A percentile compares a stretch with the other conserved stretches of the same genome.
These are phyloP conservation scores for Micrasema minimum DNA, from an alignment of 1,140 invertebrate species.

Conservation along the genomic window DNA sequence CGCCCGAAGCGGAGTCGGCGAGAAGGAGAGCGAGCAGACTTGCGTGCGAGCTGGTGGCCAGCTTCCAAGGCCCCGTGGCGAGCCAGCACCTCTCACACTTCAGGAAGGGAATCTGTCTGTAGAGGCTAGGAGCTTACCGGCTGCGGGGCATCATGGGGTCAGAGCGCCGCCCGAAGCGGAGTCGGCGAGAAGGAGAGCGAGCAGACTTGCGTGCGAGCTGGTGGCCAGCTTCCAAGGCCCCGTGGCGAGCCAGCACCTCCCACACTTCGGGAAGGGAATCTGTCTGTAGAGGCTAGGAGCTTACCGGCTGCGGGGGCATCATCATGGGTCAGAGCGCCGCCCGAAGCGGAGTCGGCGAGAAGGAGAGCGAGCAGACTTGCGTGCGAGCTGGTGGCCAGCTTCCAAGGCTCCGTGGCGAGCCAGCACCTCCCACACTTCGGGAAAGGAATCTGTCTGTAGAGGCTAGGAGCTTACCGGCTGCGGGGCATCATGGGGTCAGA, in stretches of 20 bases:
- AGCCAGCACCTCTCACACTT: conserved; percentile 69
- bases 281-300: too few relatives aligned
- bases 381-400: conserved; percentile 72
- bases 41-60: conserved; percentile 75
- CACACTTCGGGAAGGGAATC: conserved; percentile 67
- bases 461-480: conserved; percentile 46
- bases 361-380: conserved; percentile 77
- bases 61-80: conserved; percentile 69
- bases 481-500: conserved; percentile 72
- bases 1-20: conserved; percentile 76
- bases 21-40: conserved; percentile 75
- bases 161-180: conserved; percentile 77
- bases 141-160: conserved; percentile 69
- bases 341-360: conserved; percentile 77
- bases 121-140: too few relatives aligned
- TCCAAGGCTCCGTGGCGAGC: conserved; percentile 70
- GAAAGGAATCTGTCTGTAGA: conserved; percentile 60
- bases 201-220: conserved; percentile 78
- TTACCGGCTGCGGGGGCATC: conserved; percentile 58
- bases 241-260: conserved; percentile 70
- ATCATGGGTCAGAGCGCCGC: conserved; percentile 75
- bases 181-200: conserved; percentile 74
- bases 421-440: conserved; percentile 69
- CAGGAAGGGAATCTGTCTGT: conserved; percentile 62
- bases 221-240: conserved; percentile 69